Evolutionary conservation across 2,113 vertebrate genomes (phyloP), one percentile per base, ranked within the genome.

Genomic region (Melanocharis versteri): DNA sequence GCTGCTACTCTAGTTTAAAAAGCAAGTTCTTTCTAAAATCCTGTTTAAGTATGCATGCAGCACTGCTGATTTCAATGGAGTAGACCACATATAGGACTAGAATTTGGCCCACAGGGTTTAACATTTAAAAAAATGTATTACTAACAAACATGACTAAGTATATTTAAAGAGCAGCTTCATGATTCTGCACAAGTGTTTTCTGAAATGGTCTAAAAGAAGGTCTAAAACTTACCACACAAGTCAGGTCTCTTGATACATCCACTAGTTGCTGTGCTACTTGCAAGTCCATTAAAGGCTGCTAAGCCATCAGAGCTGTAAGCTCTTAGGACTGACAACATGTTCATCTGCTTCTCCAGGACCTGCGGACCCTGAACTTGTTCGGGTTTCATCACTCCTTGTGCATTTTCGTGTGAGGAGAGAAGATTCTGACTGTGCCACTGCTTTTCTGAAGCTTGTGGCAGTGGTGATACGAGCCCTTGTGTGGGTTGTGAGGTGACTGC

Each of bases 271-370:
- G 98, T 95, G 97, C 98, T 98, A 86, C 98, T 98, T 86, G 98
- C 98, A 96, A 99, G 98, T 98, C 99, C 99, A 48, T 99, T 99
- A 98, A 99, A 99, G 94, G 99, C 98, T 72, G 99, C 98, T 92
- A 99, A 98, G 98, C 98, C 98, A 96, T 99, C 99, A 42, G 98
- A 98, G 97, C 99, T 99, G 98, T 99, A 99, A 97, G 99, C 99
- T 98, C 99, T 98, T 94, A 99, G 98, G 96, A 99, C 99, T 65
- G 99, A 99, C 95, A 99, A 98, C 99, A 99, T 99, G 98, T 99
- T 99, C 98, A 99, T 98, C 92, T 99, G 99, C 97, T 99, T 99
- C 98, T 99, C 99, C 84, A 99, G 98, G 94, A 97, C 96, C 64
- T 95, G 97, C 2, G 98, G 97, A 47, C 96, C 97, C 97, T 98